Conservation (phyloP, 2,113 vertebrate genomes). For the Agapornis roseicollis region DNA sequence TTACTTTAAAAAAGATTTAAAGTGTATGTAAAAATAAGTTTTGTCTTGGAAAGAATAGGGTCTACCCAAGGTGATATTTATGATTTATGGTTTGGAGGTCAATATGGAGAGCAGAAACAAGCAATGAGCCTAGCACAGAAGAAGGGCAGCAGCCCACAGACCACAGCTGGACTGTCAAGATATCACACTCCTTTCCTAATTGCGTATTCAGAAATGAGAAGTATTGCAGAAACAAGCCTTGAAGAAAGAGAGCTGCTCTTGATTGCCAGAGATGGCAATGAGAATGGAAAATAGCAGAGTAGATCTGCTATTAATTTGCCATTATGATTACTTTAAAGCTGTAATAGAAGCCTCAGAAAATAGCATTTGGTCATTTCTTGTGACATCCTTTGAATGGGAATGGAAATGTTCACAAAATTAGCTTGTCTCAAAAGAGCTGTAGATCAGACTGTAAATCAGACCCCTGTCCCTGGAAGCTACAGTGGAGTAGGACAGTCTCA, state of each 20-base stretch:
- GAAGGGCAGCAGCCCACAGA: background rate
- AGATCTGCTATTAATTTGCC: constrained; percentile 46
- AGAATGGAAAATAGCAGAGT: constrained; percentile 24
- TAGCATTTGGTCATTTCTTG: constrained; percentile 20
- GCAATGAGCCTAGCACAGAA: background rate
- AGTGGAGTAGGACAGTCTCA: background rate
- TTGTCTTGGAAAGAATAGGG: background rate
- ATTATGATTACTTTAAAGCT: constrained; percentile 29
- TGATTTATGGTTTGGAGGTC: background rate
- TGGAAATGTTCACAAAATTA: constrained; percentile 8
- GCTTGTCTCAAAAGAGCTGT: background rate
- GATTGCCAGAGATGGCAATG: constrained; percentile 3
- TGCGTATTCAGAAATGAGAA: background rate
- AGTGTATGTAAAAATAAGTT: background rate
- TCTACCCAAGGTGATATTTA: background rate
- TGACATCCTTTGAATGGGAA: constrained; percentile 13
- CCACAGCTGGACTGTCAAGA: background rate
- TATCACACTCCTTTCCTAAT: background rate
- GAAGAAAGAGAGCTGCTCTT: constrained; percentile 15
- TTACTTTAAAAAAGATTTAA: background rate
- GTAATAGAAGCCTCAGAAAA: constrained; percentile 22
- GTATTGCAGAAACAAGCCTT: background rate
- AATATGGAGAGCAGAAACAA: background rate
- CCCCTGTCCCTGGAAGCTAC: background rate
- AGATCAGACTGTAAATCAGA: background rate